A percentile compares a stretch with the other conserved stretches of the same genome.
phyloP scores from a whole-genome alignment of 2,888 invertebrate genomes.

The Sipha maydis region DNA sequence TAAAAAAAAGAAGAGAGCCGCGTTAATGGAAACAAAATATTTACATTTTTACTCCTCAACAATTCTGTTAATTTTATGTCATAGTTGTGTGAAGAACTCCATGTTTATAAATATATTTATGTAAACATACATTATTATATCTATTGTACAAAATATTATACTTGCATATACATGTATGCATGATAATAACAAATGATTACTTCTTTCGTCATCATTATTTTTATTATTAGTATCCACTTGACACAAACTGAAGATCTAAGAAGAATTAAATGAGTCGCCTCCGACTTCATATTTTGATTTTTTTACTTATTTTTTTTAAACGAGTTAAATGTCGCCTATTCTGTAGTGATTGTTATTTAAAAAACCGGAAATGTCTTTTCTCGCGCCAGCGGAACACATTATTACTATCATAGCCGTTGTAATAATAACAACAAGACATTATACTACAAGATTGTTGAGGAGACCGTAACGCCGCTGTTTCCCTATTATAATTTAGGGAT shows the following conservation, averaged over 20 bases:
- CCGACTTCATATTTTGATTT: not conserved
- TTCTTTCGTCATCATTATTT: conserved; percentile 38
- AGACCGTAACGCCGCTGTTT: conserved; percentile 56
- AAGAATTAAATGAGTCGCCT: conserved; percentile 35
- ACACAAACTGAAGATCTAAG: conserved; percentile 31
- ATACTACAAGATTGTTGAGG: conserved; percentile 43
- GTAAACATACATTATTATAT: not conserved
- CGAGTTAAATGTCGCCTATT: conserved; percentile 35
- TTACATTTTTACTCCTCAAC: not conserved
- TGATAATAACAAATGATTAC: conserved; percentile 29
- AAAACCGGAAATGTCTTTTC: conserved; percentile 60
- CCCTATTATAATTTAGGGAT: conserved; percentile 38
- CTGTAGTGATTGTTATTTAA: conserved; percentile 41
- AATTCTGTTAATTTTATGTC: conserved; percentile 5
- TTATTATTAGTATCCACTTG: conserved; percentile 31
- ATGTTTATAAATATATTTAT: conserved; percentile 24
- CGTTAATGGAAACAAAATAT: not conserved
- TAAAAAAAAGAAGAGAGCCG: not conserved
- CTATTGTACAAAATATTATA: not conserved
- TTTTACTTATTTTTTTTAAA: conserved; percentile 9
- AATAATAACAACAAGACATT: conserved; percentile 52
- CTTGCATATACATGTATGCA: not conserved
- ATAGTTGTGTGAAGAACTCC: not conserved
- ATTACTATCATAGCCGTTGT: conserved; percentile 49
- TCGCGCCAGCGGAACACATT: conserved; percentile 54